Base-by-base conservation (phyloP, 2,888 invertebrate genomes). In the Ophion slaviceki region DNA sequence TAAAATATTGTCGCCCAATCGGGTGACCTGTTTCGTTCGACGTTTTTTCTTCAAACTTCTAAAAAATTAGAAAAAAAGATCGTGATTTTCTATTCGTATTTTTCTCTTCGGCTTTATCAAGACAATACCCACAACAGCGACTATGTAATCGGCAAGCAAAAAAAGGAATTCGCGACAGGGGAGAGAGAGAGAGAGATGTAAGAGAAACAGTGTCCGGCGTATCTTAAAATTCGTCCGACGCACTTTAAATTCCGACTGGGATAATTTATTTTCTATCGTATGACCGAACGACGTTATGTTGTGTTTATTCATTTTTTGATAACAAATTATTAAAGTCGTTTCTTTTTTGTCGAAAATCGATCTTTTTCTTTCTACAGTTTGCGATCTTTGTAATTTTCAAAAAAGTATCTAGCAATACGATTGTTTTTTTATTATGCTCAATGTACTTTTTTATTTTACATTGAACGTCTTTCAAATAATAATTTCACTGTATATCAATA, bases 1-100 rank as follows among this genome's bases (percentile, higher is more conserved):
- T 62, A 17, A 40, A 36, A 53, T n/a, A 77, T 72, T 64, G 32
- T 66, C 47, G 17, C 80, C 57, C 53, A 66, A 76, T 76, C 84
- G 57, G 14, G 20, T 10, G 32, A 45, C 14, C 8, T 24, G 20
- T 76, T 66, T 40, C 14, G 11, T 71, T 66, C 57, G 24, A 53
- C 14, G 8, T 47, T 28, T 47, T 68, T 45, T 57, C 17, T 28
- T 53, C 24, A 53, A 53, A 53, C 53, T 53, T 53, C 53, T 53
- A 53, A 53, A 53, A 2, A 14, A 14, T 8, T 47, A 47, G 14
- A 45, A 47, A 53, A 53, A 53, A 14, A 5, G 14, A 14, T 17
- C 53, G 53, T 11, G 11, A 3, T 11, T 53, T 53, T 2, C 17
- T 53, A 11, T 53, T 11, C 14, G 53, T 36, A 36, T 36, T 36